Conservation (phyloP, 92 coral and sea anemone species). For the Anthopleura xanthogrammica region DNA sequence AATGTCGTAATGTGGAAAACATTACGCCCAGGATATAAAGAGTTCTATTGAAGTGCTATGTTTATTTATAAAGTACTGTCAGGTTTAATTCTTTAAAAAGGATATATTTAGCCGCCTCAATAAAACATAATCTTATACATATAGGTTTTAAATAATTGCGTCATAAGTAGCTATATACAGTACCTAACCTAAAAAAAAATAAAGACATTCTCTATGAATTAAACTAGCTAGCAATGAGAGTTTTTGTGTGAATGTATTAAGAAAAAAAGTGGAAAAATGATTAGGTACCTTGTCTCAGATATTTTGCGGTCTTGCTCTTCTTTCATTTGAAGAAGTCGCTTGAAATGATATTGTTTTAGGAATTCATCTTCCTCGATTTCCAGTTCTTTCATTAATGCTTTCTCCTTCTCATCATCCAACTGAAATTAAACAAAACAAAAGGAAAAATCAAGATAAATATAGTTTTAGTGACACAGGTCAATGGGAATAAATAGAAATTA, state of each 20-base stretch:
- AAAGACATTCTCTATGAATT: slow-evolving; percentile 61
- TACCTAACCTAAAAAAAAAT: no score
- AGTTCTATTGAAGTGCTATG: no score
- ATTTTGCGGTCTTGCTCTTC: slow-evolving; percentile 78
- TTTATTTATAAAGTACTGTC: no score
- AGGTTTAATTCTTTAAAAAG: no score
- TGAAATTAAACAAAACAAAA: slow-evolving; percentile 2
- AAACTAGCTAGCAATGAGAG: slow-evolving; percentile 79
- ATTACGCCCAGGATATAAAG: no score
- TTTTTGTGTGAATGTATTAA: neutral
- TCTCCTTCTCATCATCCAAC: slow-evolving; percentile 94
- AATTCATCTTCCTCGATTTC: slow-evolving; percentile 93
- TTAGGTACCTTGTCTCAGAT: slow-evolving; percentile 58
- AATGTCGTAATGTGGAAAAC: no score
- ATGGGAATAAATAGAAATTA: no score
- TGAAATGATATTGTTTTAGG: slow-evolving; percentile 84
- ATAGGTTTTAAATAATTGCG: no score
- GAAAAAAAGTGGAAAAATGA: neutral
- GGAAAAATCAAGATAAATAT: neutral
- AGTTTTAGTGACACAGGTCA: neutral
- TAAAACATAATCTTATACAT: no score
- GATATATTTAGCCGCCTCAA: no score
- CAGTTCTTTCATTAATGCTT: slow-evolving; percentile 70
- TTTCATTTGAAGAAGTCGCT: slow-evolving; percentile 83
- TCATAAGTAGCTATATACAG: no score